These are phyloP conservation scores for Salmo trutta DNA, from an alignment of 2,797 vertebrate genomes.

Conservation along the genomic window DNA sequence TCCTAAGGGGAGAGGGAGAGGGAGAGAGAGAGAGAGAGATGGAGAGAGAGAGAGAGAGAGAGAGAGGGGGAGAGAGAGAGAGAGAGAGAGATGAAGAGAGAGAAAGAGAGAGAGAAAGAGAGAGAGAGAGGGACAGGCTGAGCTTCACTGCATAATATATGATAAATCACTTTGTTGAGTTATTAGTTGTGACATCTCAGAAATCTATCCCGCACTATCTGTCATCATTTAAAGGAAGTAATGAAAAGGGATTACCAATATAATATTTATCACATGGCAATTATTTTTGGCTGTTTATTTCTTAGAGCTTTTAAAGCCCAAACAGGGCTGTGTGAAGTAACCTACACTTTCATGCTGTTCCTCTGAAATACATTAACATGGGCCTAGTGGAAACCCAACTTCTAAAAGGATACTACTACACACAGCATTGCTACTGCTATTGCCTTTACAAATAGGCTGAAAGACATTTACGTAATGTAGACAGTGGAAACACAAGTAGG, in stretches of 20 bases:
- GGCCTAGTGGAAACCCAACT: not conserved
- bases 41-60: too few species aligned
- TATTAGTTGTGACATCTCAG: conserved; percentile 39
- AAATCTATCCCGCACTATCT: conserved; percentile 25
- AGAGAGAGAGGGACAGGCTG: not conserved
- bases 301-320: not conserved
- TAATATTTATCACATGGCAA: conserved; percentile 36
- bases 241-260: conserved; percentile 41
- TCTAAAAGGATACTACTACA: not conserved
- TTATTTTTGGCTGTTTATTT: not conserved
- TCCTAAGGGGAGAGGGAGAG: not conserved
- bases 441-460: not conserved
- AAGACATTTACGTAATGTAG: not conserved
- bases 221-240: conserved; percentile 36
- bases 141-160: conserved; percentile 24
- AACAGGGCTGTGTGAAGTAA: not conserved
- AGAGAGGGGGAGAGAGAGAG: too few species aligned
- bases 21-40: too few species aligned
- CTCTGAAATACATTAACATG: not conserved
- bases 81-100: too few species aligned
- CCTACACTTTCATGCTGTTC: not conserved
- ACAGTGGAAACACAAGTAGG: too few species aligned
- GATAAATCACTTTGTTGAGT: conserved; percentile 34
- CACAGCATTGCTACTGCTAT: not conserved
- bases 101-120: too few species aligned